Evolutionary conservation across 2,113 vertebrate genomes (phyloP).

Genomic region (Cairina moschata): DNA sequence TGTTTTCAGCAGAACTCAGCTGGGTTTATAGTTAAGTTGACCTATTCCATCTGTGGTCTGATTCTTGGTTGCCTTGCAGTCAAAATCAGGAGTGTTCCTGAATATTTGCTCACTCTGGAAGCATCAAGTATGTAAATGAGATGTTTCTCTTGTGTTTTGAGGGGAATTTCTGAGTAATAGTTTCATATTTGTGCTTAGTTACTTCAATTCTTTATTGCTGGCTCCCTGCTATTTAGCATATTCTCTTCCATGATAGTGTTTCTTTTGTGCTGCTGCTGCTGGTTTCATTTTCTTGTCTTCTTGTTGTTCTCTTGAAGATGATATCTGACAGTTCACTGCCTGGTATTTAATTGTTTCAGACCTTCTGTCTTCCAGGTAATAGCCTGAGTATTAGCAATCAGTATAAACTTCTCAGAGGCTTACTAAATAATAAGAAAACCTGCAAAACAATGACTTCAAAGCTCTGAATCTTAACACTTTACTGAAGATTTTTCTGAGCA

Average conservation of each 20-base stretch:
- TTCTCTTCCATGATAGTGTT: not conserved
- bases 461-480: not conserved
- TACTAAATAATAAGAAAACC: not conserved
- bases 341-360: not conserved
- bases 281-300: not conserved
- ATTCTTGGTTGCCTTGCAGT: not conserved
- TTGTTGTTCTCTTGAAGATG: not conserved
- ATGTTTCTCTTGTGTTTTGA: not conserved
- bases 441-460: not conserved
- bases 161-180: not conserved
- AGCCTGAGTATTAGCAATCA: not conserved
- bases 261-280: not conserved
- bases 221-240: not conserved
- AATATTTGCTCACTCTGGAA: not conserved
- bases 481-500: not conserved
- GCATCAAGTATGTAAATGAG: not conserved
- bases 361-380: not conserved
- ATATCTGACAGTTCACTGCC: not conserved
- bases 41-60: constrained; percentile 1
- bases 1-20: not conserved
- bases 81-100: not conserved
- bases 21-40: not conserved
- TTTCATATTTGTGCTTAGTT: not conserved
- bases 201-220: not conserved
- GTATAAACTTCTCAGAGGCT: not conserved